A percentile compares a stretch with the other conserved stretches of the same genome.
Evolutionary conservation across 2,888 invertebrate genomes (phyloP).

Genomic region (Lasioglossum marginatum): DNA sequence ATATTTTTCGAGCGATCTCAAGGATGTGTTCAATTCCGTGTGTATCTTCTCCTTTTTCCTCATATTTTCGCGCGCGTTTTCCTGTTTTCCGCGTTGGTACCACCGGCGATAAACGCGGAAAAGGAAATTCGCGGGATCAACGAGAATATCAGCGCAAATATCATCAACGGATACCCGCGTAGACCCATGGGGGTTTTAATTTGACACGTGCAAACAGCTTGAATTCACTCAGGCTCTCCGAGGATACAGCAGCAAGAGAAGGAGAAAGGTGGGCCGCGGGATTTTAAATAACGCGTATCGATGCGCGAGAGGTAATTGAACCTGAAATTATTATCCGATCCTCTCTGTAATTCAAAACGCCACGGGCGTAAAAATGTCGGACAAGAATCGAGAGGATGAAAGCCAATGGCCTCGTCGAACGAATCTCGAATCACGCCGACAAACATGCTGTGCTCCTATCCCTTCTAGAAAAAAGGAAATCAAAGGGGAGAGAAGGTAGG

Average conservation of each 20-base stretch:
- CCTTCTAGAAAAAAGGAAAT: conserved; percentile 16
- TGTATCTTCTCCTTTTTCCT: neutral
- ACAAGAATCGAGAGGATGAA: conserved; percentile 45
- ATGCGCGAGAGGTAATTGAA: conserved; percentile 65
- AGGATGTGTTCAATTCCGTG: conserved; percentile 8
- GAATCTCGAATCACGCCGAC: conserved; percentile 7
- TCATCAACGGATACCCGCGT: neutral
- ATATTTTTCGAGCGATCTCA: conserved; percentile 28
- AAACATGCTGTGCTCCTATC: conserved; percentile 4
- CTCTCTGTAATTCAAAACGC: conserved; percentile 57
- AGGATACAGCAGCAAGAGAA: conserved; percentile 30
- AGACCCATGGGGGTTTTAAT: conserved; percentile 38
- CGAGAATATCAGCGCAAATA: conserved; percentile 21
- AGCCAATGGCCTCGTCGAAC: conserved; percentile 30
- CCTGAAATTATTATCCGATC: conserved; percentile 66
- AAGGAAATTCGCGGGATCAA: conserved; percentile 32
- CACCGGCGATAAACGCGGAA: neutral
- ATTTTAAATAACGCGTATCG: conserved; percentile 64
- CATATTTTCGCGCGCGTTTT: neutral
- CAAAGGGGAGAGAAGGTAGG: neutral
- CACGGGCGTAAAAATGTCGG: conserved; percentile 50
- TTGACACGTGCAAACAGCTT: conserved; percentile 52
- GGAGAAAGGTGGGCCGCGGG: conserved; percentile 24
- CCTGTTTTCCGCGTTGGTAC: neutral
- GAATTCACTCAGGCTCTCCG: conserved; percentile 42